Percentiles rank a stretch among this genome's conserved stretches.
These are phyloP conservation scores for Prionace glauca DNA, from an alignment of 2,797 vertebrate genomes.

Conservation along the genomic window DNA sequence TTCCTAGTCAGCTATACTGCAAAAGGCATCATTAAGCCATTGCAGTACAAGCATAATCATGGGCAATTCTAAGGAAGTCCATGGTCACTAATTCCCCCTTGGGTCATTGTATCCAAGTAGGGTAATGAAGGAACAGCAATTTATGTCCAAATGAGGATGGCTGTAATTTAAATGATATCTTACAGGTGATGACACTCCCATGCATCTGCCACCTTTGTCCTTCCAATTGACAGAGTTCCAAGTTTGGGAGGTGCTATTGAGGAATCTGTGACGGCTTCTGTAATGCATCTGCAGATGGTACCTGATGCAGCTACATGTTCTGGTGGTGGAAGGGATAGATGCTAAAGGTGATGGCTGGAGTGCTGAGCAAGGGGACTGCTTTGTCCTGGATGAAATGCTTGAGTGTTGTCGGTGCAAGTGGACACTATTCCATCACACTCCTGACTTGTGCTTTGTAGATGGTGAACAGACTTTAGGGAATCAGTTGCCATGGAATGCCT, in stretches of 20 bases:
- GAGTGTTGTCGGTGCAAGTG: neutral
- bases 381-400: neutral
- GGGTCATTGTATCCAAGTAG: too few relatives aligned
- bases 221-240: neutral
- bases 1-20: too few relatives aligned
- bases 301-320: too few relatives aligned
- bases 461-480: neutral
- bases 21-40: too few relatives aligned
- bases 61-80: too few relatives aligned
- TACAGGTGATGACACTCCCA: neutral
- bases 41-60: too few relatives aligned
- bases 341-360: neutral
- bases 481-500: neutral
- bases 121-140: neutral
- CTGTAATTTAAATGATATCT: neutral
- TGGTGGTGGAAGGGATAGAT: neutral
- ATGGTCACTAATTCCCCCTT: too few relatives aligned
- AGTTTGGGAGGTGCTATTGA: neutral
- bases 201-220: too few relatives aligned
- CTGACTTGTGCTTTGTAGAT: too few relatives aligned
- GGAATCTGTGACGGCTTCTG: neutral
- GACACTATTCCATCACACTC: neutral
- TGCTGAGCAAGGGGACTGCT: neutral
- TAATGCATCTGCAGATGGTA: neutral
- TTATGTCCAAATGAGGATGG: neutral